A percentile compares a stretch with the other conserved stretches of the same genome.
phyloP scores from a whole-genome alignment of 2,113 vertebrate genomes.

The Toxostoma redivivum region DNA sequence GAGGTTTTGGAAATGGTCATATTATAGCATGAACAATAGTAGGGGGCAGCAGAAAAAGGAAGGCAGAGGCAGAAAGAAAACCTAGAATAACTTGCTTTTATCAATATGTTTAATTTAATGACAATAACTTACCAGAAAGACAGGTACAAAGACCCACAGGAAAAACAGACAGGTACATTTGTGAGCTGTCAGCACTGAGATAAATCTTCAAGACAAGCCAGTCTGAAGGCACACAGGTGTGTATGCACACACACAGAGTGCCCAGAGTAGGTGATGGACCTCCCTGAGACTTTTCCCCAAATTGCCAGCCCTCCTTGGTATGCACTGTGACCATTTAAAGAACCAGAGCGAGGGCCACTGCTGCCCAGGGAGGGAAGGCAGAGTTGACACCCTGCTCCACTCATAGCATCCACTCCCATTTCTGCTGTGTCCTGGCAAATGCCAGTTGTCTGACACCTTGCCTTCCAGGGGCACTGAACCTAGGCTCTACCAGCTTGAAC shows the following conservation, averaged over 20 bases:
- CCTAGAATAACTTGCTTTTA: neutral
- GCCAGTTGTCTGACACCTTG: neutral
- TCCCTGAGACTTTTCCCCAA: neutral
- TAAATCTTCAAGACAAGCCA: neutral
- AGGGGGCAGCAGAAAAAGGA: neutral
- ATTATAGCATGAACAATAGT: neutral
- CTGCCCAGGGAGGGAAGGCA: neutral
- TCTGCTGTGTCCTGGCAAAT: neutral
- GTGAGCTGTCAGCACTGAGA: neutral
- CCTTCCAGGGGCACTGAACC: neutral
- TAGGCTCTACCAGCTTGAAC: neutral
- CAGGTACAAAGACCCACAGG: neutral
- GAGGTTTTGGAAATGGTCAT: neutral
- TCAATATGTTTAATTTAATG: neutral
- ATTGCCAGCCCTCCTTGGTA: neutral
- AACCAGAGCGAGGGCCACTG: neutral
- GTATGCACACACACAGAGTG: neutral
- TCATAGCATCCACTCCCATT: neutral
- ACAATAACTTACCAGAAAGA: neutral
- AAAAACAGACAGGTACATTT: neutral
- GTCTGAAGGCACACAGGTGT: neutral
- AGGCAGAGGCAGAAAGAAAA: neutral
- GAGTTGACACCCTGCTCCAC: neutral
- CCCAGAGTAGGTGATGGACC: neutral
- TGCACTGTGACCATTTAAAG: neutral